phyloP scores from a whole-genome alignment of 2,888 invertebrate genomes.

The Trypoxylon attenuatum region DNA sequence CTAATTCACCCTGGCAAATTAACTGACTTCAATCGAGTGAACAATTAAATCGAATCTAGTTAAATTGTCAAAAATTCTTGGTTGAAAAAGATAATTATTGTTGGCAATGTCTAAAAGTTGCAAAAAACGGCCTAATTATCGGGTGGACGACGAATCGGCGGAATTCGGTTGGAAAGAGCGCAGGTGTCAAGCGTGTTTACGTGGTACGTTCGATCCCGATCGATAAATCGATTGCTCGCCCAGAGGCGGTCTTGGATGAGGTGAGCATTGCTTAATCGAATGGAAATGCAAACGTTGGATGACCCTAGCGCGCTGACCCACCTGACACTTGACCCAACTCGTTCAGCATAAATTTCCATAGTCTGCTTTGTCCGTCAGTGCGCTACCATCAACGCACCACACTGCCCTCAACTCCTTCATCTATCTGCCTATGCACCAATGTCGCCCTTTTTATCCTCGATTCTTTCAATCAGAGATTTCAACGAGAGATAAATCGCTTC shows the following conservation, averaged over 20 bases:
- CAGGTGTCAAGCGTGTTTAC: constrained; percentile 3
- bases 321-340: constrained; percentile 64
- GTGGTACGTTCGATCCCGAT: constrained; percentile 26
- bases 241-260: constrained; percentile 28
- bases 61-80: no score
- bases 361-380: constrained; percentile 54
- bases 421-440: no score
- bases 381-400: no score
- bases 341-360: constrained; percentile 73
- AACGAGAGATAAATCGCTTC: no score
- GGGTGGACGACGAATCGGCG: neutral
- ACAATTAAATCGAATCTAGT: no score
- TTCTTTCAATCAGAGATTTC: no score
- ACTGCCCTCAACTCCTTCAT: constrained; percentile 17
- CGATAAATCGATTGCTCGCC: constrained; percentile 19
- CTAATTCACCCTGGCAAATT: no score
- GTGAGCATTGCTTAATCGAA: constrained; percentile 54
- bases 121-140: neutral
- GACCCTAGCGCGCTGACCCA: constrained; percentile 65
- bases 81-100: no score
- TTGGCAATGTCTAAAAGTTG: neutral
- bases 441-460: no score
- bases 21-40: no score
- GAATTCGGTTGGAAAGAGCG: no score
- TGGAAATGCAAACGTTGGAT: constrained; percentile 65